phyloP scores from a whole-genome alignment of 2,888 invertebrate genomes.

The Unio pictorum region DNA sequence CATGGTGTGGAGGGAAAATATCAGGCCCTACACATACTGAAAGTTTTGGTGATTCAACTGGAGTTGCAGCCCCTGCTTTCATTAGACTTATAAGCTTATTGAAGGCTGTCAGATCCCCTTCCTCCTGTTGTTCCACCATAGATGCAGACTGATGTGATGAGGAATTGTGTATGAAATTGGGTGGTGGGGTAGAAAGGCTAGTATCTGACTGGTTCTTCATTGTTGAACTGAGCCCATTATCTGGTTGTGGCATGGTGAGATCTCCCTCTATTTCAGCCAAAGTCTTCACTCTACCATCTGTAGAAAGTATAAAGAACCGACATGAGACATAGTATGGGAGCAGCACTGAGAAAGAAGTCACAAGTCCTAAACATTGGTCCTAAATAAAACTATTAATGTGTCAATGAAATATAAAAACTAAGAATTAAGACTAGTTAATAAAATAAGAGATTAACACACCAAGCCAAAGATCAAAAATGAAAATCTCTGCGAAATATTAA shows the following conservation, averaged over 20 bases:
- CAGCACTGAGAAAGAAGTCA: too few relatives aligned
- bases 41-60: slow-evolving; percentile 50
- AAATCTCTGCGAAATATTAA: too few relatives aligned
- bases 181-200: slow-evolving; percentile 15
- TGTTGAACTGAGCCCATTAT: slow-evolving; percentile 23
- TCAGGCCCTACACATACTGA: slow-evolving; percentile 16
- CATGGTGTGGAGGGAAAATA: neutral
- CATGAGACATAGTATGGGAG: too few relatives aligned
- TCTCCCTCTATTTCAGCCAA: slow-evolving; percentile 65
- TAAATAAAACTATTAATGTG: too few relatives aligned
- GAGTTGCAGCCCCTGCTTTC: slow-evolving; percentile 61
- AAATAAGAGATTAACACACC: too few relatives aligned
- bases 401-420: too few relatives aligned
- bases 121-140: slow-evolving; percentile 12
- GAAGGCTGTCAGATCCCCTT: slow-evolving; percentile 66
- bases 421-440: too few relatives aligned
- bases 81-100: slow-evolving; percentile 68
- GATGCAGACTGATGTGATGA: slow-evolving; percentile 11
- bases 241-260: slow-evolving; percentile 37
- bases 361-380: too few relatives aligned
- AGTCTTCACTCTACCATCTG: slow-evolving; percentile 58
- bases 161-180: slow-evolving; percentile 22
- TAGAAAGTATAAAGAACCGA: neutral
- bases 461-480: too few relatives aligned
- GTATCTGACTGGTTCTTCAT: slow-evolving; percentile 22